These are phyloP conservation scores for Trichogramma evanescens DNA, from an alignment of 2,888 invertebrate species.

Conservation along the genomic window DNA sequence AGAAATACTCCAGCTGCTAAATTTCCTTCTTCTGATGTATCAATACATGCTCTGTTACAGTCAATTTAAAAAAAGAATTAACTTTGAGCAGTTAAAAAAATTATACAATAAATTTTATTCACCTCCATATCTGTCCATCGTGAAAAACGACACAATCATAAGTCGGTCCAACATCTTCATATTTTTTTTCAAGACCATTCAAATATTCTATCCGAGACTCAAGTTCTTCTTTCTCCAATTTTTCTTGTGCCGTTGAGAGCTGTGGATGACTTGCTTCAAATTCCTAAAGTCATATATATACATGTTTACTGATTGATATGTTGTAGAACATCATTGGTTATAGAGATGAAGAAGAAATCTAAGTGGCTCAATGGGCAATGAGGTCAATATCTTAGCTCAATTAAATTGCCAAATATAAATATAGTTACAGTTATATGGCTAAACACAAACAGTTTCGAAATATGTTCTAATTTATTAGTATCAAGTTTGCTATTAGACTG, in stretches of 20 bases:
- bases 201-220: slow-evolving; percentile 81
- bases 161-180: slow-evolving; percentile 76
- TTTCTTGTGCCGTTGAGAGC: slow-evolving; percentile 61
- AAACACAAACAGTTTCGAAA: slow-evolving; percentile 36
- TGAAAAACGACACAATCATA: slow-evolving; percentile 92
- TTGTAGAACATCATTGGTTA: slow-evolving; percentile 17
- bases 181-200: slow-evolving; percentile 79
- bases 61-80: slow-evolving; percentile 10
- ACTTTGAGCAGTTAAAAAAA: not conserved
- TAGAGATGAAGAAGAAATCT: slow-evolving; percentile 12
- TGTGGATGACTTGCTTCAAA: slow-evolving; percentile 65
- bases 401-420: slow-evolving; percentile 45
- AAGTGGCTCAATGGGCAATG: slow-evolving; percentile 26
- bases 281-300: slow-evolving; percentile 41
- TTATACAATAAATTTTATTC: slow-evolving; percentile 24
- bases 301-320: slow-evolving; percentile 10
- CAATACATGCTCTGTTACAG: slow-evolving; percentile 65
- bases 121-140: slow-evolving; percentile 88
- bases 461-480: slow-evolving; percentile 33
- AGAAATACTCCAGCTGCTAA: slow-evolving; percentile 69
- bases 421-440: slow-evolving; percentile 37
- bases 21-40: slow-evolving; percentile 77
- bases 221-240: slow-evolving; percentile 79
- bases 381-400: slow-evolving; percentile 30
- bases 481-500: not conserved